phyloP scores from a whole-genome alignment of 2,888 invertebrate genomes.

The Hololepta plana region DNA sequence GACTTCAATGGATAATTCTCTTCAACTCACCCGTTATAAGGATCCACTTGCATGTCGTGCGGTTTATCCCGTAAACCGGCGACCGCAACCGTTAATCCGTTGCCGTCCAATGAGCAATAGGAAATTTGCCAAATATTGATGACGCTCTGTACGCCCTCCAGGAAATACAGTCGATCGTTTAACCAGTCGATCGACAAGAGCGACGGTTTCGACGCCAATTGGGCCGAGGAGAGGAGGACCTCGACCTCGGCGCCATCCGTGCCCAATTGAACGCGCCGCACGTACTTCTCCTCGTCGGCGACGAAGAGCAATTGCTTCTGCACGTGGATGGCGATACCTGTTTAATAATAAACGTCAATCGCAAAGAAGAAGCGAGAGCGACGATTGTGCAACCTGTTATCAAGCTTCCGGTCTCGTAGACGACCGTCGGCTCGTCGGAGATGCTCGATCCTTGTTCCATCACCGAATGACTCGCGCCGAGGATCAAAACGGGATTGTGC shows the following conservation, averaged over 20 bases:
- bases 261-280: slow-evolving; percentile 31
- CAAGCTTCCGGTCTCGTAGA: slow-evolving; percentile 38
- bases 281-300: slow-evolving; percentile 50
- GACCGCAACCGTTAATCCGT: slow-evolving; percentile 47
- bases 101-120: slow-evolving; percentile 57
- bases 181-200: slow-evolving; percentile 79
- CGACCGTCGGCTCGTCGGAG: slow-evolving; percentile 44
- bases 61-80: slow-evolving; percentile 53
- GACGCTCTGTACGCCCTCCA: slow-evolving; percentile 28
- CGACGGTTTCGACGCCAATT: slow-evolving; percentile 43
- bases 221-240: slow-evolving; percentile 35
- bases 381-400: slow-evolving; percentile 24
- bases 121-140: slow-evolving; percentile 49
- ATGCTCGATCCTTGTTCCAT: slow-evolving; percentile 47
- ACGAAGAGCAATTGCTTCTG: slow-evolving; percentile 54
- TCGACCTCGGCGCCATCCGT: slow-evolving; percentile 20
- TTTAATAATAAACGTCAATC: neutral
- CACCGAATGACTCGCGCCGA: slow-evolving; percentile 49
- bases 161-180: slow-evolving; percentile 64
- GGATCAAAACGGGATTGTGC: slow-evolving; percentile 48
- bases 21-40: slow-evolving; percentile 74
- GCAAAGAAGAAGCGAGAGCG: neutral
- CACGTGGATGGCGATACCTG: slow-evolving; percentile 64
- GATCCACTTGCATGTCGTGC: slow-evolving; percentile 74
- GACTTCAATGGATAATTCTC: slow-evolving; percentile 3